Percentiles rank a stretch among this genome's conserved stretches.
phyloP scores from a whole-genome alignment of 2,113 vertebrate genomes.

The Oceanodroma tethys region DNA sequence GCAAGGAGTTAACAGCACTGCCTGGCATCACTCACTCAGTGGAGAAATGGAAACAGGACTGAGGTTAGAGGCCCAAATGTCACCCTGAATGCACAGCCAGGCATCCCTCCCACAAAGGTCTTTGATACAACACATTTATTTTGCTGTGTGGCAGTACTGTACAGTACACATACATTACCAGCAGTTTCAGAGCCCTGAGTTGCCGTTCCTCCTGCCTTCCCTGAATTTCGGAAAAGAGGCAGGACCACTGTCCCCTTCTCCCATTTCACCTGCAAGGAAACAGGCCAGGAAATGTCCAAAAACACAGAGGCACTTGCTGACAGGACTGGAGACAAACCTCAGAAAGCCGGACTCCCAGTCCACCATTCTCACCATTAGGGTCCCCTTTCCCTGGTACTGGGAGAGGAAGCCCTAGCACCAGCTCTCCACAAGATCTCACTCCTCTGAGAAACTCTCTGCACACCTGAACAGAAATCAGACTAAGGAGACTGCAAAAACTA shows the following conservation, averaged over 20 bases:
- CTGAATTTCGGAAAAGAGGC: not conserved
- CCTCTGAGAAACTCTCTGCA: not conserved
- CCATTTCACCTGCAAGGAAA: not conserved
- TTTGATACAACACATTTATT: conserved; percentile 34
- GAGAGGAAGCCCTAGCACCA: not conserved
- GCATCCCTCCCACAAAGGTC: not conserved
- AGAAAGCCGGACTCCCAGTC: not conserved
- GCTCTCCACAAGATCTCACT: not conserved
- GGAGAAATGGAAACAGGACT: not conserved
- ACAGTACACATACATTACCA: not conserved
- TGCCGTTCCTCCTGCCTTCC: not conserved
- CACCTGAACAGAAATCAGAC: not conserved
- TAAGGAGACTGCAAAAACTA: not conserved
- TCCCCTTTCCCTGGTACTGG: not conserved
- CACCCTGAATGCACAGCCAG: not conserved
- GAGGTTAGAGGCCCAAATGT: not conserved
- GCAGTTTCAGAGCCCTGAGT: conserved; percentile 10
- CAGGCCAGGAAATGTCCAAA: not conserved
- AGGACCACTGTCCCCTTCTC: not conserved
- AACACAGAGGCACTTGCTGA: not conserved
- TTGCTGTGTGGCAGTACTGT: not conserved
- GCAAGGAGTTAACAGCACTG: not conserved
- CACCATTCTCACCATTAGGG: not conserved
- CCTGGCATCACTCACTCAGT: not conserved
- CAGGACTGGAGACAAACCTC: not conserved